Evolutionary conservation across 1,140 invertebrate species (phyloP).

Genomic region (Paralvinella palmiformis): DNA sequence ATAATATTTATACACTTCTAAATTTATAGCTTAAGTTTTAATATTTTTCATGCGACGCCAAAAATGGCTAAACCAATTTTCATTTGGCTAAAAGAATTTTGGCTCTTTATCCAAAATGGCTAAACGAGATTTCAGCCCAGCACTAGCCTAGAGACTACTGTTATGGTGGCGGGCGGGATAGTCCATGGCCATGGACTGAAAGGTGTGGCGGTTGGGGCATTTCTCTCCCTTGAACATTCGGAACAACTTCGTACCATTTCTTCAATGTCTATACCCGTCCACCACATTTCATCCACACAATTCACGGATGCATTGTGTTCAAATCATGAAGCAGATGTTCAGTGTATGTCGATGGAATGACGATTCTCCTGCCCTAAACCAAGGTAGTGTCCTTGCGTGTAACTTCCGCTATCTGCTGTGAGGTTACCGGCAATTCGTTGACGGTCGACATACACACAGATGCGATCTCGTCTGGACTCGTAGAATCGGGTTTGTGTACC

Average conservation of each 20-base stretch:
- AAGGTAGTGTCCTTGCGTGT: no score
- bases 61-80: no score
- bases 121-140: no score
- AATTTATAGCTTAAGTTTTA: no score
- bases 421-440: conserved; percentile 4
- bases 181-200: background rate
- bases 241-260: conserved; percentile 41
- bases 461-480: background rate
- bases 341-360: background rate
- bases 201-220: background rate
- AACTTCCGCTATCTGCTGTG: background rate
- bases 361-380: background rate
- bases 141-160: no score
- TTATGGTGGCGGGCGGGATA: conserved; percentile 42
- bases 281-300: conserved; percentile 15
- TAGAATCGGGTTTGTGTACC: background rate
- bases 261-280: conserved; percentile 36
- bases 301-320: conserved; percentile 1
- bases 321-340: background rate
- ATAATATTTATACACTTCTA: no score
- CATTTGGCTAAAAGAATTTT: no score
- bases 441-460: conserved; percentile 1
- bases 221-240: conserved; percentile 34
- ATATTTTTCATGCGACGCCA: no score
- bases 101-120: no score